Evolutionary conservation across 2,113 vertebrate genomes (phyloP).

Genomic region (Prolemur simus): DNA sequence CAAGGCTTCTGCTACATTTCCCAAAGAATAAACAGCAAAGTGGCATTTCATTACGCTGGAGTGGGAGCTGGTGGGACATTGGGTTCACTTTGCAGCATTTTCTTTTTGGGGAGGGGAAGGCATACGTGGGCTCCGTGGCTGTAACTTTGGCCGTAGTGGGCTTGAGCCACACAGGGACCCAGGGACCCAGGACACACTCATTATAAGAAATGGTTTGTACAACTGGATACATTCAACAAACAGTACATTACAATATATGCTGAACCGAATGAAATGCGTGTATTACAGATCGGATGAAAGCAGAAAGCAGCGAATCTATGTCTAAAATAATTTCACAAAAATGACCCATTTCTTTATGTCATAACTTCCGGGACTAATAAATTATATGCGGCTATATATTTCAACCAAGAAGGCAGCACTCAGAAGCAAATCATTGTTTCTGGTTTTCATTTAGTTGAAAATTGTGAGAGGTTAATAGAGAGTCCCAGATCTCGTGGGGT

Average conservation of each 20-base stretch:
- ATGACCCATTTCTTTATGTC: background rate
- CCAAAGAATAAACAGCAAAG: background rate
- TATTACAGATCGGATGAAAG: background rate
- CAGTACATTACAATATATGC: rapidly evolving
- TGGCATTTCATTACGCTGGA: background rate
- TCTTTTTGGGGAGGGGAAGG: background rate
- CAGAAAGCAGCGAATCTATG: background rate
- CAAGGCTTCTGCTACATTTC: background rate
- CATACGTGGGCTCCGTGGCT: no score
- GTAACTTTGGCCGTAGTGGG: background rate
- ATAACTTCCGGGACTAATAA: background rate
- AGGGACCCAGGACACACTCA: rapidly evolving
- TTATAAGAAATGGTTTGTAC: rapidly evolving
- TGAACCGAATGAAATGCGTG: background rate
- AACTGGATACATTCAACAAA: background rate
- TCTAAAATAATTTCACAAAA: background rate
- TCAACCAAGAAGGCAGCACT: background rate
- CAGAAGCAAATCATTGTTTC: background rate
- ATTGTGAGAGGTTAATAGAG: background rate
- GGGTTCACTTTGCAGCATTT: rapidly evolving
- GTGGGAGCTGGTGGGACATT: background rate
- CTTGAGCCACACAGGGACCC: rapidly evolving
- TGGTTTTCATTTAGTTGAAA: background rate
- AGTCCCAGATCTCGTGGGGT: background rate
- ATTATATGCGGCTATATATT: background rate